Evolutionary conservation across 2,797 vertebrate species (phyloP).

Genomic region (Eulemur rubriventer): DNA sequence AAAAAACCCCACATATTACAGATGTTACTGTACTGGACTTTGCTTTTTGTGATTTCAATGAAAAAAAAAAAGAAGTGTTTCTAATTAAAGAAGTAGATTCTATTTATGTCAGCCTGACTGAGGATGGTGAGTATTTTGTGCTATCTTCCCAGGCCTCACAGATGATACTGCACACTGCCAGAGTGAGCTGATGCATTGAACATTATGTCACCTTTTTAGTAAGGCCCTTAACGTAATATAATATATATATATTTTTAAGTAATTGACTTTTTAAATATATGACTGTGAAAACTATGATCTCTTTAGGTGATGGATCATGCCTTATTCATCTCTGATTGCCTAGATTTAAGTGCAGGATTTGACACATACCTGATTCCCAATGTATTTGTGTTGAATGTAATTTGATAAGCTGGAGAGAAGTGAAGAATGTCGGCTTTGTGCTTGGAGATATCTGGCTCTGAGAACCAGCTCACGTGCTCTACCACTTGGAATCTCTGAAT

Average conservation of each 20-base stretch:
- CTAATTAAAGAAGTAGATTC: background rate
- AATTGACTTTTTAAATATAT: background rate
- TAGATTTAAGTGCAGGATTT: background rate
- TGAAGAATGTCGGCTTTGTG: background rate
- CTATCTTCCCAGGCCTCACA: background rate
- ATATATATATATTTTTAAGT: background rate
- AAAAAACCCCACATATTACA: background rate
- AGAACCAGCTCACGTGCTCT: background rate
- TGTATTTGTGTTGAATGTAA: background rate
- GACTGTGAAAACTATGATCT: background rate
- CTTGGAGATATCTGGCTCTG: background rate
- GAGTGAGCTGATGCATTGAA: rapidly evolving
- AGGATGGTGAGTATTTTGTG: background rate
- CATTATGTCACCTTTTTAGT: background rate
- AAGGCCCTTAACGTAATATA: background rate
- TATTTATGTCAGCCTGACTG: background rate
- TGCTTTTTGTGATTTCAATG: background rate
- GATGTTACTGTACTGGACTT: background rate
- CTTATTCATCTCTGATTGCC: background rate
- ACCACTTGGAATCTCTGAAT: background rate
- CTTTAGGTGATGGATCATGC: background rate
- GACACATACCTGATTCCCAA: background rate
- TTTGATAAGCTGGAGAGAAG: background rate
- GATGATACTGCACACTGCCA: background rate
- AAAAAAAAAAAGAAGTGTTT: background rate